These are phyloP conservation scores for Nipponia nippon DNA, from an alignment of 2,113 vertebrate genomes.

Conservation along the genomic window DNA sequence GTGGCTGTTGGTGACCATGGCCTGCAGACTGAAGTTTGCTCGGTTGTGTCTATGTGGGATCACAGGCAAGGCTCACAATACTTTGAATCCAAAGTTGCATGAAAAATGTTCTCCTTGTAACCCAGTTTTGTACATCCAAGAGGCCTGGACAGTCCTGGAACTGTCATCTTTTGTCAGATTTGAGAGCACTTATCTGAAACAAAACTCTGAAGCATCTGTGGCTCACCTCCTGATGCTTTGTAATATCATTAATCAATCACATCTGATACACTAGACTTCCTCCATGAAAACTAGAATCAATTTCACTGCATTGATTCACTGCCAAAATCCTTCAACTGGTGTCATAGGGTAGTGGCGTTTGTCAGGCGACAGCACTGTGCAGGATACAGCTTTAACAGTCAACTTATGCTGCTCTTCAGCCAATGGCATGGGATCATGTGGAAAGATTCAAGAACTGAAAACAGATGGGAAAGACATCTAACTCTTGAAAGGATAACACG, in stretches of 20 bases:
- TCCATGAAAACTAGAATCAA: not conserved
- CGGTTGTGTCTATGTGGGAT: not conserved
- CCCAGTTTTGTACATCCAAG: not conserved
- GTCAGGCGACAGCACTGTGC: not conserved
- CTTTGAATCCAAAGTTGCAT: not conserved
- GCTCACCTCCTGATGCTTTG: not conserved
- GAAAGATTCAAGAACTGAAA: constrained; percentile 8
- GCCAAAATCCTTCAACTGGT: not conserved
- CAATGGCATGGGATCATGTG: not conserved
- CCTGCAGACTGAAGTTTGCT: not conserved
- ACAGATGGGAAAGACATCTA: constrained; percentile 16
- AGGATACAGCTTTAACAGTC: not conserved
- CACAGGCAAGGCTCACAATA: not conserved
- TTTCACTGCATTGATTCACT: not conserved
- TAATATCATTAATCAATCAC: not conserved
- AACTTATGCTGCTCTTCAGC: not conserved
- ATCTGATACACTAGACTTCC: not conserved
- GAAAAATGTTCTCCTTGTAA: not conserved
- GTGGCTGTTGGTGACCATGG: rapidly evolving
- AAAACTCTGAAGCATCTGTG: not conserved
- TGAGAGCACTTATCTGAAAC: not conserved
- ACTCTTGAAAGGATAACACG: not conserved
- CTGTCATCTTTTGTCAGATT: not conserved
- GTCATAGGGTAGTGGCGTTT: not conserved
- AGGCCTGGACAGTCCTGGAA: not conserved